Evolutionary conservation across 1,140 invertebrate species (phyloP).

Genomic region (Anagrus nilaparvatae): DNA sequence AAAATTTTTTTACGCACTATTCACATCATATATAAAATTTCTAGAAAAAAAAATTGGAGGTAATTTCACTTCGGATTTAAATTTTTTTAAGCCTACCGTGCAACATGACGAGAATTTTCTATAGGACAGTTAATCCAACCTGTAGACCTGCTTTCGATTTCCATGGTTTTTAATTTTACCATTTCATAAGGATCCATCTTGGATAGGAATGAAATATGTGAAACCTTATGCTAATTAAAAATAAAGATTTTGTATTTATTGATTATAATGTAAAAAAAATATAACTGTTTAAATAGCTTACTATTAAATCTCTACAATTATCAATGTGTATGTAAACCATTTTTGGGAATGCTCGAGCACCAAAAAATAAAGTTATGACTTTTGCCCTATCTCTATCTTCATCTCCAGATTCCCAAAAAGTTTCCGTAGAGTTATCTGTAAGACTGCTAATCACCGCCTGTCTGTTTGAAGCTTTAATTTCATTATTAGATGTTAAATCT

Average conservation of each 20-base stretch:
- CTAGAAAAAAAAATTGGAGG: no score
- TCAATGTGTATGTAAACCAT: conserved; percentile 83
- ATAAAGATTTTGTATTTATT: no score
- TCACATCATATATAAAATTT: no score
- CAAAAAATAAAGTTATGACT: conserved; percentile 50
- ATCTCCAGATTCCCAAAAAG: conserved; percentile 98
- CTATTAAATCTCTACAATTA: conserved; percentile 81
- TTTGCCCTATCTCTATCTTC: conserved; percentile 91
- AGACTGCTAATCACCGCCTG: conserved; percentile 88
- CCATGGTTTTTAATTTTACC: conserved; percentile 64
- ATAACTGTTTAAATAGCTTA: no score
- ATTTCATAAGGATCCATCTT: conserved; percentile 73
- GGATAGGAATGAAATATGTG: conserved; percentile 68
- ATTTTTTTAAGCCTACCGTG: no score
- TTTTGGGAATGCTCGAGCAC: conserved; percentile 48
- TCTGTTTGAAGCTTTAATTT: conserved; percentile 83
- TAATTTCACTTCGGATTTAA: no score
- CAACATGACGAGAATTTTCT: conserved; percentile 43
- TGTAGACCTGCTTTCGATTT: conserved; percentile 70
- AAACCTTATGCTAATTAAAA: conserved; percentile 87
- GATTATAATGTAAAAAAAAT: no score
- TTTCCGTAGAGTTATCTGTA: conserved; percentile 90
- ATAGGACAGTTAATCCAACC: conserved; percentile 83
- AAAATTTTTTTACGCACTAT: no score
- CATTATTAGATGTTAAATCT: conserved; percentile 64